Evolutionary conservation across 2,797 vertebrate genomes (phyloP).

Genomic region (Craterocephalus amniculus): DNA sequence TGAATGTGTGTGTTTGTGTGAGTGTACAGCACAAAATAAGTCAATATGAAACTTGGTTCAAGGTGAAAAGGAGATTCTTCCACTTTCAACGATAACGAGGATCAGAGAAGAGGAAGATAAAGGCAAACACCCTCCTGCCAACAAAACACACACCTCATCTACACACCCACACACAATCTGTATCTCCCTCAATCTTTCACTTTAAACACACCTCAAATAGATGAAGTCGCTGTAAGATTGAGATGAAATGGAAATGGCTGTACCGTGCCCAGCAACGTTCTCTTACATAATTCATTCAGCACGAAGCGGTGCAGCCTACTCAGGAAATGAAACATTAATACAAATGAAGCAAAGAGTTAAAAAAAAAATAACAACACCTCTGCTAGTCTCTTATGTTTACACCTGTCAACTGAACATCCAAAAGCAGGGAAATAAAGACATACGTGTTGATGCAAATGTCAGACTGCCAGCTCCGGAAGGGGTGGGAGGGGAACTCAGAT

Average conservation of each 20-base stretch:
- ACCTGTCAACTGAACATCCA: constrained; percentile 7
- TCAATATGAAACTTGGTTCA: constrained; percentile 35
- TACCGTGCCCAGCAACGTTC: constrained; percentile 37
- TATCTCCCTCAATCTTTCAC: not conserved
- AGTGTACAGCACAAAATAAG: constrained; percentile 11
- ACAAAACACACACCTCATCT: constrained; percentile 27
- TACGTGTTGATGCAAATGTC: constrained; percentile 37
- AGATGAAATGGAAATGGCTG: constrained; percentile 67
- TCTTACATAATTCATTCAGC: constrained; percentile 73
- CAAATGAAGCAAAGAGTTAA: constrained; percentile 59
- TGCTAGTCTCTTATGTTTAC: constrained; percentile 24
- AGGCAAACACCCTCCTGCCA: constrained; percentile 5
- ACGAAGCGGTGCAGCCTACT: constrained; percentile 53
- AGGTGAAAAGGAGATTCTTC: constrained; percentile 24
- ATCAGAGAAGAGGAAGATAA: constrained; percentile 26
- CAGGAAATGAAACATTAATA: constrained; percentile 75
- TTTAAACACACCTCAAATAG: constrained; percentile 26
- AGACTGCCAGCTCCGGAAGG: constrained; percentile 37
- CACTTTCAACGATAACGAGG: constrained; percentile 26
- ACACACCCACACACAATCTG: not conserved
- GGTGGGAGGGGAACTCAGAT: constrained; percentile 4
- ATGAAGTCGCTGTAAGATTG: constrained; percentile 50
- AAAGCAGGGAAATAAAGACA: constrained; percentile 21
- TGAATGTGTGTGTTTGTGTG: constrained; percentile 13
- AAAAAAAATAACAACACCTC: constrained; percentile 45